A percentile compares a stretch with the other conserved stretches of the same genome.
Conservation (phyloP, 1,140 invertebrate genomes). For the Heliconius melpomene region DNA sequence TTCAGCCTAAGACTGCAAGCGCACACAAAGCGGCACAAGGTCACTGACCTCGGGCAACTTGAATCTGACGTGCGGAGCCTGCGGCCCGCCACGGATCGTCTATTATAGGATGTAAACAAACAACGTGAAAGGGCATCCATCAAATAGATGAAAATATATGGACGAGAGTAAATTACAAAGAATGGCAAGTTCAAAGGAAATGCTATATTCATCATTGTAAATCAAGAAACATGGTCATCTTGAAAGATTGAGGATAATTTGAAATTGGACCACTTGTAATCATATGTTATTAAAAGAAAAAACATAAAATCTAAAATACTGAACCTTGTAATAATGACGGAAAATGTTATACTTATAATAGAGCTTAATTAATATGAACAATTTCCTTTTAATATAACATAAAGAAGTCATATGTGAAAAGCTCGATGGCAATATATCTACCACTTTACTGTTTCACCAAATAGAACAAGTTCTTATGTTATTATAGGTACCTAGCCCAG, state of each 20-base stretch:
- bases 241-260: background rate
- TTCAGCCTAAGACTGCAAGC: constrained; percentile 11
- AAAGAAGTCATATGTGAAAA: no score
- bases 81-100: constrained; percentile 23
- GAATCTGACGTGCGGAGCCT: constrained; percentile 26
- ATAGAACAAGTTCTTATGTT: background rate
- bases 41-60: constrained; percentile 49
- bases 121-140: constrained; percentile 16
- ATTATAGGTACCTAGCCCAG: background rate
- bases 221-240: background rate
- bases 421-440: no score
- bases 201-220: background rate
- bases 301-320: no score
- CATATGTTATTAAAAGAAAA: no score
- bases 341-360: no score
- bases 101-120: constrained; percentile 40
- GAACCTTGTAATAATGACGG: no score
- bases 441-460: background rate
- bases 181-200: constrained; percentile 3
- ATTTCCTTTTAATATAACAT: no score
- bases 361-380: no score
- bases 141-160: constrained; percentile 16
- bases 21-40: constrained; percentile 45
- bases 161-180: background rate
- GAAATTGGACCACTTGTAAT: background rate